phyloP scores from a whole-genome alignment of 2,797 vertebrate genomes.

The Discoglossus pictus region DNA sequence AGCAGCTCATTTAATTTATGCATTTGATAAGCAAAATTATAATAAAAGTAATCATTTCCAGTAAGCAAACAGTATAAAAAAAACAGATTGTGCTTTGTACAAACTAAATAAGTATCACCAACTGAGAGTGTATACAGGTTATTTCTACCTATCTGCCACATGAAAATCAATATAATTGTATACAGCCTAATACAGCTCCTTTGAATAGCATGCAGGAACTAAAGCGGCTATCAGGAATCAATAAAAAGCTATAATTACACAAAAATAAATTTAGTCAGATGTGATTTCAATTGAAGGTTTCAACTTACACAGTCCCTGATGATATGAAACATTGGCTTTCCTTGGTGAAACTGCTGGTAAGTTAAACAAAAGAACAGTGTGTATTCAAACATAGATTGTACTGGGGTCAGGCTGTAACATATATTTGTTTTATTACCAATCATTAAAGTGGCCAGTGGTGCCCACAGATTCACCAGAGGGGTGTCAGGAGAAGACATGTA shows the following conservation, averaged over 20 bases:
- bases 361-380: neutral
- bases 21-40: too few species aligned
- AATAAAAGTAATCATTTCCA: too few species aligned
- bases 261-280: slow-evolving; percentile 24
- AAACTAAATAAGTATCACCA: neutral
- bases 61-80: too few species aligned
- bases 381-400: slow-evolving; percentile 34
- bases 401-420: too few species aligned
- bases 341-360: slow-evolving; percentile 9
- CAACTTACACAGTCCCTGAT: slow-evolving; percentile 20
- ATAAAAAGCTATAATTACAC: slow-evolving; percentile 28
- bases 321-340: slow-evolving; percentile 25
- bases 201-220: neutral
- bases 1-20: too few species aligned
- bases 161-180: neutral
- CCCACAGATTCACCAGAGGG: too few species aligned
- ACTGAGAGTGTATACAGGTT: neutral
- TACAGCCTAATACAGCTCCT: neutral
- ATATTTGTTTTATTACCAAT: too few species aligned
- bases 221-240: neutral
- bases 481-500: too few species aligned
- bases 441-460: too few species aligned
- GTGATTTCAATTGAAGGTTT: slow-evolving; percentile 20
- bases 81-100: neutral
- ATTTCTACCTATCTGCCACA: neutral